Evolutionary conservation across 2,113 vertebrate species (phyloP).

Genomic region (Ceyx melanurus): DNA sequence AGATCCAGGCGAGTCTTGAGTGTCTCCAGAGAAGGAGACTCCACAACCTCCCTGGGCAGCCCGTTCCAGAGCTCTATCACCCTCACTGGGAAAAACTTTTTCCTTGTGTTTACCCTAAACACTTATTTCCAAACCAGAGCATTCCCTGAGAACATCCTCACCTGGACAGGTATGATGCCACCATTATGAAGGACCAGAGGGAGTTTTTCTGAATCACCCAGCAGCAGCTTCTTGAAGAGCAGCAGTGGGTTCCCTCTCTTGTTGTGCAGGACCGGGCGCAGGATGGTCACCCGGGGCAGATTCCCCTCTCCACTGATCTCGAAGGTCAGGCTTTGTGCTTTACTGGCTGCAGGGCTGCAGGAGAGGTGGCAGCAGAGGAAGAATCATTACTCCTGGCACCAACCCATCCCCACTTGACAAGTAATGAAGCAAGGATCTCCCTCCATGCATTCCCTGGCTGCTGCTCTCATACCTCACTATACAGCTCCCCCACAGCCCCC

Average conservation of each 20-base stretch:
- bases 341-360: constrained; percentile 43
- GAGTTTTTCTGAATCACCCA: constrained; percentile 71
- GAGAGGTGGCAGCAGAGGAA: background rate
- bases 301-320: constrained; percentile 83
- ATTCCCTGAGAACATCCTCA: constrained; percentile 29
- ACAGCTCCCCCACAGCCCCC: background rate
- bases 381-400: background rate
- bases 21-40: too few species aligned
- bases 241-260: constrained; percentile 76
- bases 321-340: constrained; percentile 75
- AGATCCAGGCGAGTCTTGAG: too few species aligned
- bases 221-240: constrained; percentile 79
- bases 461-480: background rate
- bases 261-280: constrained; percentile 75
- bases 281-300: constrained; percentile 79
- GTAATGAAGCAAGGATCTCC: background rate
- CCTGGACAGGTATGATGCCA: constrained; percentile 78
- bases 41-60: too few species aligned
- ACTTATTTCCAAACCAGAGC: background rate
- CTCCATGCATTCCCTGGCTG: background rate
- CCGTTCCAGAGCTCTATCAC: too few species aligned
- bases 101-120: too few species aligned
- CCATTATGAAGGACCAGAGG: constrained; percentile 83
- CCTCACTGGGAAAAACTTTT: too few species aligned
- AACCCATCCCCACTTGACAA: background rate